phyloP scores from a whole-genome alignment of 35 echinoderm and acorn worm species.

The Apostichopus parvimensis region DNA sequence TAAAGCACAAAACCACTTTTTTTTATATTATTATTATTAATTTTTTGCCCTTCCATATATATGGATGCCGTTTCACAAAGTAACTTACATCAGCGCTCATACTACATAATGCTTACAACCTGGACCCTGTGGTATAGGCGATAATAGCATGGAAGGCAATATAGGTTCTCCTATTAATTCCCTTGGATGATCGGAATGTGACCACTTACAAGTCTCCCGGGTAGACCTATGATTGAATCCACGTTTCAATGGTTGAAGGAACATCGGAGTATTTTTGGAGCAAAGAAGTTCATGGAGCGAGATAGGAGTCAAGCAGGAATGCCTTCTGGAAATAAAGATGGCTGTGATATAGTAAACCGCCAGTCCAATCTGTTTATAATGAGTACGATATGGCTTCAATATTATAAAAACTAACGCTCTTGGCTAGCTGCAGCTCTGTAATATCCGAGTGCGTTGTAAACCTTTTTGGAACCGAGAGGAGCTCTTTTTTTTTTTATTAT shows the following conservation, averaged over 20 bases:
- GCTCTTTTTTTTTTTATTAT: too few relatives aligned
- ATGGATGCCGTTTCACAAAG: too few relatives aligned
- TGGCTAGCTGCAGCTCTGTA: background rate
- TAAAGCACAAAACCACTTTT: too few relatives aligned
- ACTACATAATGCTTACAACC: too few relatives aligned
- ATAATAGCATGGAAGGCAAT: too few relatives aligned
- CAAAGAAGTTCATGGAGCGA: background rate
- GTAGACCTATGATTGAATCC: slow-evolving; percentile 33
- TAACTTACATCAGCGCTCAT: too few relatives aligned
- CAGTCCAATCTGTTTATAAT: slow-evolving; percentile 14
- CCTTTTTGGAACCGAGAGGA: too few relatives aligned
- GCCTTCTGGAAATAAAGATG: slow-evolving; percentile 9
- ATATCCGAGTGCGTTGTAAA: too few relatives aligned
- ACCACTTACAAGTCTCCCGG: slow-evolving; percentile 41
- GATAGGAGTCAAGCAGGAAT: background rate
- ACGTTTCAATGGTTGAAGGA: slow-evolving; percentile 4
- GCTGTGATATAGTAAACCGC: background rate
- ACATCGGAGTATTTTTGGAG: slow-evolving; percentile 22
- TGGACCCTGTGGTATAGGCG: too few relatives aligned
- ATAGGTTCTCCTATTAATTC: background rate
- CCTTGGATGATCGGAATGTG: slow-evolving; percentile 36
- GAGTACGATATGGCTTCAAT: background rate
- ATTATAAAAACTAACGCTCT: background rate
- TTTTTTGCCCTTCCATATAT: too few relatives aligned
- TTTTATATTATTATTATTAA: too few relatives aligned